Base-by-base conservation (phyloP, 1,140 invertebrate genomes). In the Theocolax elegans region DNA sequence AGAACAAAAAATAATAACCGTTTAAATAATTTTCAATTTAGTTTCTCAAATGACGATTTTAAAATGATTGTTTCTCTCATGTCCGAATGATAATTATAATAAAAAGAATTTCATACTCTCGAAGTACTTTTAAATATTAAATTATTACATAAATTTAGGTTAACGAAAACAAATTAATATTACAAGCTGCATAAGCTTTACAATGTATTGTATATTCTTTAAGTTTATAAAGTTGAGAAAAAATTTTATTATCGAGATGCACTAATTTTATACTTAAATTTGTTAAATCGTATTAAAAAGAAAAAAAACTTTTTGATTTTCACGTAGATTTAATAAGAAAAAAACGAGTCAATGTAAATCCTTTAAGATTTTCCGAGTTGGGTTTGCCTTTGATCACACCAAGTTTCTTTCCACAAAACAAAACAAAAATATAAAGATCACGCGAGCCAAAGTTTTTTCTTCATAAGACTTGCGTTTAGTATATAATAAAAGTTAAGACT, bases 401-500 rank as follows among this genome's bases (percentile, higher is more conserved):
- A n/a, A n/a, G n/a, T n/a, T n/a, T n/a, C n/a, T n/a, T n/a, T n/a
- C n/a, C n/a, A n/a, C n/a, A n/a, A n/a, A n/a, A n/a, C n/a, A n/a
- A n/a, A n/a, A n/a, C n/a, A n/a, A n/a, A n/a, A n/a, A n/a, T n/a
- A n/a, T 38, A 54, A 63, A 40, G 35, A 40, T 53, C 35, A 35
- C 19, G 27, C 19, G 49, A 70, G 51, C 60, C 67, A 70, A 64
- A 70, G 59, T 70, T 48, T 67, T 15, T 69, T 46, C 44, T 60
- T 62, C 23, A 1, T 64, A 56, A 70, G 53, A 56, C 40, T 70
- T 70, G 9, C 63, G 49, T 70, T 64, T 64, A 15, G 42, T 46
- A n/a, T n/a, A 48, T 63, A 64, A 56, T 58, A 64, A 64, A 63
- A 63, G n/a, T 60, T 59, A 72, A 67, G 70, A 72, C 70, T 72